Evolutionary conservation across 2,113 vertebrate genomes (phyloP), one percentile per base, ranked within the genome.

Genomic region (Xenopus borealis): DNA sequence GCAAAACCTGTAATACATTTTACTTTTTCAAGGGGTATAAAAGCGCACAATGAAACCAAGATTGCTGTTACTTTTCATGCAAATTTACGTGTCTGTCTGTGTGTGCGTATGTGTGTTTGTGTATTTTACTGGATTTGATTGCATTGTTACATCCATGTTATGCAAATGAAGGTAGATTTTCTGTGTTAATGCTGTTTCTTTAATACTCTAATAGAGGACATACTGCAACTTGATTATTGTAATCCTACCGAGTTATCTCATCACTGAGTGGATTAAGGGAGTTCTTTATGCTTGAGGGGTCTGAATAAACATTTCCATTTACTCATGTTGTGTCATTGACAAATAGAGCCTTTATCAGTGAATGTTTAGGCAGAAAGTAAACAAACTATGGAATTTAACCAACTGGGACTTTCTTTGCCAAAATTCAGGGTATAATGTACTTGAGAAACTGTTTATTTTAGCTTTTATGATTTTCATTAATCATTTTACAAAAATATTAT

Each of bases 241-340:
- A 90, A 91, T 89, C 90, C 86, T 82, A 85, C 85, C 63, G 84
- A 45, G 86, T 87, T 88, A 89, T 89, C 86, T 88, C 88, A 89
- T 89, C 86, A 88, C 79, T 75, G 83, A 91, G 83, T 79, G 84
- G 89, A 91, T 93, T 91, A 91, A 88, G 82, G 80, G 79, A 86
- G 71, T 82, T 88, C 79, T 90, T 84, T 87, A 82, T 80, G 83
- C 73, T 83, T 84, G 82, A 88, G 85, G 83, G 85, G 85, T 88
- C 85, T 88, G 83, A 90, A 90, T 84, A 89, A 91, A 86, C 82
- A 81, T 89, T 88, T 90, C 89, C 87, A 89, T 90, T 90, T 89
- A 84, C 85, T 88, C 83, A 88, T 80, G 77, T 85, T 86, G 87
- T 81, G 84, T 79, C 87, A 85, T 81, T 88, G 86, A 87, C 86